Evolutionary conservation across 2,888 invertebrate species (phyloP), one percentile per base, ranked within the genome.

Genomic region (Orthosia gothica): DNA sequence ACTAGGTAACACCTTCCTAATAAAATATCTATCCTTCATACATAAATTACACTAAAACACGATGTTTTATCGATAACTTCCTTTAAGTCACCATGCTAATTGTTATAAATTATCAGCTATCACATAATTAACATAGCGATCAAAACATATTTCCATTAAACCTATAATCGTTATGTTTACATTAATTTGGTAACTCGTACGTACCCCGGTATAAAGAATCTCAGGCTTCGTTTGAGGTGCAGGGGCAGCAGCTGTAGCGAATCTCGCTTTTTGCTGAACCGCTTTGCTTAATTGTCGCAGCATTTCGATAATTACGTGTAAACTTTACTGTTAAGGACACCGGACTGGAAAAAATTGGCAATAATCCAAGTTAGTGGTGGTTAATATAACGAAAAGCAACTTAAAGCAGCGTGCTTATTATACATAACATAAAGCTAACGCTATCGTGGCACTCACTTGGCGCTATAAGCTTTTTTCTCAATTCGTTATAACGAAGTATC

Each of bases 191-290:
- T 79, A 26, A 1, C 20, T 40, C 1, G 9, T 81, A 92, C 94
- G 90, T 92, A 96, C 98, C 87, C 98, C 98, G 18, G 98, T 98
- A 89, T 98, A 98, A n/a, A 98, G 94, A 82, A 98, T 96, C 85
- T 98, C 97, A 1, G 98, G 98, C 84, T 97, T 97, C 4, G 95
- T 97, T 79, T 97, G 97, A 0, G 98, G 98, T 54, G 97, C 96
- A 7, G 98, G 98, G 62, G 97, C 91, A 5, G 98, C 97, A 4
- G 98, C 97, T 2, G 97, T 94, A 0, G 97, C 95, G 86, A 96
- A 97, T 73, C 94, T 95, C 40, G 96, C 97, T 86, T 95, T 96
- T 87, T 94, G 94, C 47, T 89, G 88, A 64, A 92, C 84, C 52
- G 91, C 72, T 95, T 95, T 93, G 74, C 88, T 87, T 68, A 81